These are phyloP conservation scores for Spinus olivaceus DNA, from an alignment of 2,797 vertebrate genomes.

Conservation along the genomic window DNA sequence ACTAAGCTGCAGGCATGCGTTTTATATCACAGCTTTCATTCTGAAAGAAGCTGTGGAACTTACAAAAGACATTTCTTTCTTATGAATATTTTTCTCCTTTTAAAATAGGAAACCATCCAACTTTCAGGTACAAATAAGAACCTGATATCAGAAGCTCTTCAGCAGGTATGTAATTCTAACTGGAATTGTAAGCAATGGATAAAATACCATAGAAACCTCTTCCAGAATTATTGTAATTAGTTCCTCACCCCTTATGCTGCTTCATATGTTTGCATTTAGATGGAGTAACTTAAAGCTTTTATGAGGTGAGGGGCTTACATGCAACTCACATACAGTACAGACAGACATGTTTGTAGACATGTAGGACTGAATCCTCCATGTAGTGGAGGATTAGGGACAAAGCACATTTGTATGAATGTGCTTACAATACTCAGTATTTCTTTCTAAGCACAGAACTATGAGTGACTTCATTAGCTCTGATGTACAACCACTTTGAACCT, in stretches of 20 bases:
- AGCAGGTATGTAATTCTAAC: background rate
- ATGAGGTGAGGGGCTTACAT: background rate
- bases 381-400: background rate
- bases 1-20: background rate
- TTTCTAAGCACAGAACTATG: no score
- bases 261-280: background rate
- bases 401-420: background rate
- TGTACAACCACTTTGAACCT: background rate
- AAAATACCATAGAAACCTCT: background rate
- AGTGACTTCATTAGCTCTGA: background rate
- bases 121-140: background rate
- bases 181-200: background rate
- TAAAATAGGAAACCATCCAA: background rate
- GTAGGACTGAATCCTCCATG: background rate
- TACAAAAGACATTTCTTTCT: background rate
- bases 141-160: background rate
- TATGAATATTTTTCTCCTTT: background rate
- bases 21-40: background rate
- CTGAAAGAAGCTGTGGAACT: background rate
- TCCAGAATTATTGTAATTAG: background rate
- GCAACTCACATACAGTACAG: background rate
- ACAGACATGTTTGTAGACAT: background rate
- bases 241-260: background rate
- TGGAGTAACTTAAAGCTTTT: background rate
- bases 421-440: background rate